Base-by-base conservation (phyloP, 2,888 invertebrate genomes). In the Troides oblongomaculatus region DNA sequence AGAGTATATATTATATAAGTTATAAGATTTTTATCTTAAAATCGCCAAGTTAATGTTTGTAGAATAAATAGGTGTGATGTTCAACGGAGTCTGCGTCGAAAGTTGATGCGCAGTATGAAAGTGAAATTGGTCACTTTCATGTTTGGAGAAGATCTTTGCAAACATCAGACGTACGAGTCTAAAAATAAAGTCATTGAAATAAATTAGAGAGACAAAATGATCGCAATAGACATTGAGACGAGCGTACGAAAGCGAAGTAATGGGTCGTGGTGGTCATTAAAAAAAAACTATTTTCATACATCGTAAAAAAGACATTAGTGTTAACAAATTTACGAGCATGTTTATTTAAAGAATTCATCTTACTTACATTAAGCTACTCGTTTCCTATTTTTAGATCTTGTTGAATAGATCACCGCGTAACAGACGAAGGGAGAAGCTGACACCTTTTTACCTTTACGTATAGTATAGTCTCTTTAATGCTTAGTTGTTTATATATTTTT, bases 71-170 rank as follows among this genome's bases (percentile, higher is more conserved):
- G 81, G 80, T 77, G 82, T 81, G 82, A 79, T 76, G 76, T 75
- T 77, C 75, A 78, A 77, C 79, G 78, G 78, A 80, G 78, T 77
- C 79, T 72, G 76, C 77, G 80, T 86, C 79, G 87, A 89, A 88
- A 90, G 89, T 86, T 83, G 78, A 81, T 78, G 72, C 80, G 77
- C 79, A 74, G 71, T 81, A 86, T 77, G 89, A 90, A 92, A 92
- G 92, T 91, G 89, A 90, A 89, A 89, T 76, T 80, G 75, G 75
- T 77, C 72, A 84, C 82, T 82, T 79, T 81, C 74, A 73, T 79
- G 76, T 78, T 79, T 76, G 78, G 79, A 79, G 80, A 81, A 77
- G 81, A 84, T 84, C 83, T 81, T 82, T 79, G 77, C 75, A 76
- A 76, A 75, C 72, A 64, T 68, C 67, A 77, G 73, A 74, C 71